Percentiles rank a stretch among this genome's conserved stretches.
These are phyloP conservation scores for Noctua comes DNA, from an alignment of 2,888 invertebrate genomes.

Conservation along the genomic window DNA sequence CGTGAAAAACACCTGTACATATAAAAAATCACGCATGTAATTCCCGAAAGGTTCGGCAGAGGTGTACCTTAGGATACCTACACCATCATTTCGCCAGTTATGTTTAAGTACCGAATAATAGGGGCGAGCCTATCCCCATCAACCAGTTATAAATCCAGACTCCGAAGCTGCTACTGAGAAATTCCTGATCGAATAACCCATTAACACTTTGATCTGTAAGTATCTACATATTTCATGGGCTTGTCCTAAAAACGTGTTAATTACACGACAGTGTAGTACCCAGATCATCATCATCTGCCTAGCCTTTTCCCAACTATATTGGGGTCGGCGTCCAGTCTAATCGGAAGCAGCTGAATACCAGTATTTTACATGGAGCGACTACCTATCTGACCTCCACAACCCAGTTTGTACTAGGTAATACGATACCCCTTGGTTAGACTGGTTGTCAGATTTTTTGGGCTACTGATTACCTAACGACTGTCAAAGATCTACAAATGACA, in stretches of 20 bases:
- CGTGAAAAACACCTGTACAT: too few relatives aligned
- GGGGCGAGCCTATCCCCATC: not conserved
- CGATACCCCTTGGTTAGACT: too few relatives aligned
- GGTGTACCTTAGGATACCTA: not conserved
- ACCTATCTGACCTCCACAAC: too few relatives aligned
- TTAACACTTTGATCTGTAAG: not conserved
- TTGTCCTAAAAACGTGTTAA: slow-evolving; percentile 24
- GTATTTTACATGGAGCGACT: too few relatives aligned
- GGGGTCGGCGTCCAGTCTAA: too few relatives aligned
- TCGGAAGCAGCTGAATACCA: too few relatives aligned
- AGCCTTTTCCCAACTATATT: too few relatives aligned
- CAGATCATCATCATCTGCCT: too few relatives aligned
- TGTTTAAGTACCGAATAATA: not conserved
- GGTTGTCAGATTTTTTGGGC: too few relatives aligned
- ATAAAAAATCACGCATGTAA: not conserved
- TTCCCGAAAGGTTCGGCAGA: not conserved
- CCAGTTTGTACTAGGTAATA: too few relatives aligned
- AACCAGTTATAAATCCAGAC: not conserved
- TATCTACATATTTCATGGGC: slow-evolving; percentile 22
- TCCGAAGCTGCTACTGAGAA: not conserved
- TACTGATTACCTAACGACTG: too few relatives aligned
- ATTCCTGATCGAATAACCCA: not conserved
- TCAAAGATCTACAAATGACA: too few relatives aligned
- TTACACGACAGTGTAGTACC: slow-evolving; percentile 31
- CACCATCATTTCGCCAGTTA: not conserved